A percentile compares a stretch with the other conserved stretches of the same genome.
These are phyloP conservation scores for Solenodon paradoxus DNA, from an alignment of 2,113 vertebrate species.

Conservation along the genomic window DNA sequence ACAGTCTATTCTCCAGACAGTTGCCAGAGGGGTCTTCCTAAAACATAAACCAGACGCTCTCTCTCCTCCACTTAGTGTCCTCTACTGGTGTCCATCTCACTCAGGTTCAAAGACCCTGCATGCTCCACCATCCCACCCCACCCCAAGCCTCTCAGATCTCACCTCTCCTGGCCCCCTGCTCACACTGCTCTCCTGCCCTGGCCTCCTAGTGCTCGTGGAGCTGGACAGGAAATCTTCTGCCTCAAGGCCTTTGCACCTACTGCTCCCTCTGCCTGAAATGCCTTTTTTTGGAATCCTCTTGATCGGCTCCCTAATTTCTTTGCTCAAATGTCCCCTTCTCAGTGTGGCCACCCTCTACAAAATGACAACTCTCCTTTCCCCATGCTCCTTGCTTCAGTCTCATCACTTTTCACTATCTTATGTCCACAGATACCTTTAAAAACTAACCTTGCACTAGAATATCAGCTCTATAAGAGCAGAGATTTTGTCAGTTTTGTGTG, in stretches of 20 bases:
- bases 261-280: not conserved
- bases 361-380: too few relatives aligned
- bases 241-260: not conserved
- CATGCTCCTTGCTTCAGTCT: not conserved
- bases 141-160: not conserved
- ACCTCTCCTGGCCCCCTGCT: not conserved
- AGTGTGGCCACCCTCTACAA: not conserved
- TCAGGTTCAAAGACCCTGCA: not conserved
- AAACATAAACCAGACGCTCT: not conserved
- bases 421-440: too few relatives aligned
- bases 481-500: too few relatives aligned
- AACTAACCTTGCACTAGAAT: too few relatives aligned
- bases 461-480: too few relatives aligned
- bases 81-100: not conserved
- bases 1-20: not conserved
- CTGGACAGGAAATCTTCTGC: not conserved
- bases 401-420: not conserved
- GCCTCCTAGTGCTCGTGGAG: not conserved
- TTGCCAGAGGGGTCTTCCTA: not conserved
- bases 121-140: fast-evolving
- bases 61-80: not conserved
- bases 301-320: not conserved
- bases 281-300: not conserved
- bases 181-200: not conserved
- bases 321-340: not conserved